Evolutionary conservation across 2,113 vertebrate species (phyloP), one percentile per base, ranked within the genome.

Genomic region (Corythaixoides concolor): DNA sequence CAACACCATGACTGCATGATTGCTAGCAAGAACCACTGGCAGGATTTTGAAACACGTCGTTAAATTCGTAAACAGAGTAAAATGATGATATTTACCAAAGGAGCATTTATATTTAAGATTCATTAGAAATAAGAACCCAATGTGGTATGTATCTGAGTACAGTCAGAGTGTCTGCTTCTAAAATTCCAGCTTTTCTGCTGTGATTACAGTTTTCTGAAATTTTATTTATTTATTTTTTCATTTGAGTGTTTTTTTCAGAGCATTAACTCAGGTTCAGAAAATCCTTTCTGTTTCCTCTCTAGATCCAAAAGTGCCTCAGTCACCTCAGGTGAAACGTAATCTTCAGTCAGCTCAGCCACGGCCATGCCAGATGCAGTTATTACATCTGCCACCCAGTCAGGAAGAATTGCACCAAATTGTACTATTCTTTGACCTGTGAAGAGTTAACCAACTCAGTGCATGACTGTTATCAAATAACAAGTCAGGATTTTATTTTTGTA

Each of bases 351-450:
- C 32, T 89, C 66, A 62, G 83, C 10, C 16, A 24, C 58, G 58
- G 45, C 20, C 37, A 9, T 49, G 26, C 26, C 58, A 81, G 30
- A 60, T 60, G 49, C 39, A 87, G 73, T 90, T 88, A 91, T 58
- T 94, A 85, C 37, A 14, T 81, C 55, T 87, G 69, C 45, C 52
- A 85, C 45, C 26, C 30, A 2, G 24, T 76, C 72, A 86, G 64
- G 76, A 81, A 94, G 64, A 93, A 89, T 76, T 76, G 76, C 62
- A 82, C 49, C 32, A 79, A 94, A 95, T 66, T 90, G 32, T 28
- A 43, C 91, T 90, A 70, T 85, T 91, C 69, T 76, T 70, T 95
- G 84, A 82, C 88, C 73, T 94, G 72, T 91, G 86, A 96, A 95
- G 80, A 97, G 90, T 94, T 88, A 93, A 97, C 80, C 79, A 74